phyloP scores from a whole-genome alignment of 2,797 vertebrate genomes.

The Gobio occitaniae region DNA sequence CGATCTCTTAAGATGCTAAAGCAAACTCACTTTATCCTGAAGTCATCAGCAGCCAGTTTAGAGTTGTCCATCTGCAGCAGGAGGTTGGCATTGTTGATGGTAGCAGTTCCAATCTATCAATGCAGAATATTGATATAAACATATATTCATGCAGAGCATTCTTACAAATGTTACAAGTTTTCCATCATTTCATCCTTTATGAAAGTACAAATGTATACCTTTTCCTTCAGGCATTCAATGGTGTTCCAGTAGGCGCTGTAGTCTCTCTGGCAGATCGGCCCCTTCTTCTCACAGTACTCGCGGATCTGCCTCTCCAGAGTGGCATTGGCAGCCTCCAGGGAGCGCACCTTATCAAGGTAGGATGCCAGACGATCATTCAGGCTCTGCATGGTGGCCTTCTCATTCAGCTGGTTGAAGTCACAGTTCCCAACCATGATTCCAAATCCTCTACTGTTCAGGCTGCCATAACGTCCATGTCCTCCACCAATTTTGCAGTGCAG shows the following conservation, averaged over 20 bases:
- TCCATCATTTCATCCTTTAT: background rate
- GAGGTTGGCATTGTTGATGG: constrained; percentile 80
- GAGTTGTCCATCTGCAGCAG: constrained; percentile 92
- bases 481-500: constrained; percentile 30
- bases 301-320: constrained; percentile 83
- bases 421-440: constrained; percentile 49
- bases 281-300: constrained; percentile 83
- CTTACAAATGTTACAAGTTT: background rate
- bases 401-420: constrained; percentile 70
- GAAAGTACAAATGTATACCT: constrained; percentile 76
- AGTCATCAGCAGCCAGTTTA: constrained; percentile 92
- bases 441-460: background rate
- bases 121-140: background rate
- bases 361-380: constrained; percentile 92
- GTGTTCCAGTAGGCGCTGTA: constrained; percentile 86
- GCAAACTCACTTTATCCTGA: constrained; percentile 85
- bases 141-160: background rate
- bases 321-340: constrained; percentile 84
- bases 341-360: constrained; percentile 91
- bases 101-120: constrained; percentile 79
- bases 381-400: constrained; percentile 96
- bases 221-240: constrained; percentile 88
- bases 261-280: constrained; percentile 80
- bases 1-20: background rate
- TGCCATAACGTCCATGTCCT: constrained; percentile 62